Percentiles rank a stretch among this genome's conserved stretches.
Evolutionary conservation across 2,113 vertebrate species (phyloP).

Genomic region (Pelodiscus sinensis): DNA sequence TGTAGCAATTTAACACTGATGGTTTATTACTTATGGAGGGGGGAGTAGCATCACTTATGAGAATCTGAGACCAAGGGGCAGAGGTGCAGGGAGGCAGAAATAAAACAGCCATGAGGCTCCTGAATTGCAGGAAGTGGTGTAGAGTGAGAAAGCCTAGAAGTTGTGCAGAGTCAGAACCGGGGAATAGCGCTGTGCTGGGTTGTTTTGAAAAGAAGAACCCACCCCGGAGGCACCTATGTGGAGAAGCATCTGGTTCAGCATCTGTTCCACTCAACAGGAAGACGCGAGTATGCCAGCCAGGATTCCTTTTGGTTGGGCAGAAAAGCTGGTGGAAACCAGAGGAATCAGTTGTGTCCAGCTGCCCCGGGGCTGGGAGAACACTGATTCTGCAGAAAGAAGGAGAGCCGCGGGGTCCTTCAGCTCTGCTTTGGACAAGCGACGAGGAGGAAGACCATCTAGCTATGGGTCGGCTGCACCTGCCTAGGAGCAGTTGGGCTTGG

Average conservation of each 20-base stretch:
- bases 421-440: accelerated
- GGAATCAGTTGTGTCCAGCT: not conserved
- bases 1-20: not conserved
- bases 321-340: not conserved
- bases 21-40: not conserved
- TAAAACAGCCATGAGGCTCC: not conserved
- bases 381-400: accelerated
- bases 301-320: not conserved
- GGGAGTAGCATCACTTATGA: no score
- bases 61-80: no score
- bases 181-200: not conserved
- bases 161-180: accelerated
- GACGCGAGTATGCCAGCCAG: accelerated
- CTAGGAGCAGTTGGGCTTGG: not conserved
- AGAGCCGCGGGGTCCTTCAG: not conserved
- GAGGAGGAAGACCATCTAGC: not conserved
- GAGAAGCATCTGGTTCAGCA: accelerated
- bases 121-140: accelerated
- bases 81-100: no score
- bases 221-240: accelerated
- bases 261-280: not conserved
- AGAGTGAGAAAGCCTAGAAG: not conserved
- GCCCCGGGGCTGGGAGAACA: not conserved
- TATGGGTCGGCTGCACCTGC: not conserved
- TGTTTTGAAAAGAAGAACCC: not conserved